Conservation (phyloP, 2,797 vertebrate genomes). For the Arnoldichthys spilopterus region DNA sequence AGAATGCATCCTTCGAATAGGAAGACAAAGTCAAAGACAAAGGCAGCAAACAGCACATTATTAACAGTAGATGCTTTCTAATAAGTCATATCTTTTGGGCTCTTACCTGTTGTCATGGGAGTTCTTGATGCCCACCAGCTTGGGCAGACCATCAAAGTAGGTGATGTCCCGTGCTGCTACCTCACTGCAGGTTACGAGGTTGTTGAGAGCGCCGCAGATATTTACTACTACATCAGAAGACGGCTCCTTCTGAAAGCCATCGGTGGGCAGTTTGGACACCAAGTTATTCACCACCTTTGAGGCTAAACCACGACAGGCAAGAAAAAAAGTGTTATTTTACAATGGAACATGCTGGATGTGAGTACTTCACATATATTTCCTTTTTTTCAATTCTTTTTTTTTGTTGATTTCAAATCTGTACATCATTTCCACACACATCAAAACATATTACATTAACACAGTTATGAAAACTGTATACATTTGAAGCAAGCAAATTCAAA, state of each 20-base stretch:
- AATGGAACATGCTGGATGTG: not conserved
- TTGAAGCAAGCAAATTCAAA: not conserved
- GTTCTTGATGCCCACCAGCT: constrained; percentile 84
- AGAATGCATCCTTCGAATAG: not conserved
- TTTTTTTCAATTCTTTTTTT: not conserved
- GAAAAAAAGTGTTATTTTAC: constrained; percentile 7
- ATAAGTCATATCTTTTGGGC: not conserved
- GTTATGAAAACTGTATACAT: not conserved
- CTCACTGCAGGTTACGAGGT: constrained; percentile 85
- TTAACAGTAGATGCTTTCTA: not conserved
- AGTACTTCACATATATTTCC: not conserved
- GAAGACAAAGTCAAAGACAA: not conserved
- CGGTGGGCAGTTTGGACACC: constrained; percentile 82
- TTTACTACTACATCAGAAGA: constrained; percentile 86
- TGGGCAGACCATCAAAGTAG: constrained; percentile 83
- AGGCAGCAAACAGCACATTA: not conserved
- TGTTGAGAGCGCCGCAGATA: constrained; percentile 91
- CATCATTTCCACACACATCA: not conserved
- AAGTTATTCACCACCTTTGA: constrained; percentile 84
- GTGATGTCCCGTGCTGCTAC: constrained; percentile 85
- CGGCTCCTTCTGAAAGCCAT: constrained; percentile 72
- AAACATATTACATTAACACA: not conserved
- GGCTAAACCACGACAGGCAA: constrained; percentile 71
- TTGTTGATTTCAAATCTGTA: not conserved
- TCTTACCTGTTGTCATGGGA: constrained; percentile 76